Conservation (phyloP, 2,113 vertebrate species). For the Datnioides undecimradiatus region DNA sequence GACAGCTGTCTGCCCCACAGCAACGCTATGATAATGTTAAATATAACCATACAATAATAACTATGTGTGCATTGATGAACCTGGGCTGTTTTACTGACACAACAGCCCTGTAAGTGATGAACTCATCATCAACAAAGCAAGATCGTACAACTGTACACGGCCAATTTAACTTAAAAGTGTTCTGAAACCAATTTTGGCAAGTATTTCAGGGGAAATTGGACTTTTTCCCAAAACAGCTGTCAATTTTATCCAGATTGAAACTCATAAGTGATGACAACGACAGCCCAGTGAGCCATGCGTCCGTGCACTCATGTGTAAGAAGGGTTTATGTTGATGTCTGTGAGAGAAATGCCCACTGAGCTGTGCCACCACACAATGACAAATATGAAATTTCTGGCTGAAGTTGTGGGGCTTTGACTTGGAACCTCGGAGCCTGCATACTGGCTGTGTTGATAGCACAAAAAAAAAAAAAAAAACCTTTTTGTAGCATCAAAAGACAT, state of each 20-base stretch:
- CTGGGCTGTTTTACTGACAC: too few relatives aligned
- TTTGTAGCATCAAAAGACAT: neutral
- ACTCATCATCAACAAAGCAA: neutral
- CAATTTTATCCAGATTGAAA: slow-evolving; percentile 7
- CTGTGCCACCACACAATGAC: slow-evolving; percentile 22
- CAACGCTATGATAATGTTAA: too few relatives aligned
- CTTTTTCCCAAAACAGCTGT: neutral
- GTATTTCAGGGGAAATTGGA: neutral
- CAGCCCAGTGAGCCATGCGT: slow-evolving; percentile 2
- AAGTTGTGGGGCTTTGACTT: neutral
- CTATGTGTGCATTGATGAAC: too few relatives aligned
- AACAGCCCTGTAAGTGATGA: neutral
- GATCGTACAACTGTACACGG: neutral
- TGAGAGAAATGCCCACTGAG: slow-evolving; percentile 18
- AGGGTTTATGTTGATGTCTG: slow-evolving; percentile 26
- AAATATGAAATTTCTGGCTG: slow-evolving; percentile 18
- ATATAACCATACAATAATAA: too few relatives aligned
- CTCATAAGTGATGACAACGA: slow-evolving; percentile 9
- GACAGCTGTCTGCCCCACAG: too few relatives aligned
- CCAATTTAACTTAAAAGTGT: neutral
- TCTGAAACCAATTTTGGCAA: neutral
- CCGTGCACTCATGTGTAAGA: slow-evolving; percentile 11
- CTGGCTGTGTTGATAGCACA: neutral
- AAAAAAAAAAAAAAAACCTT: too few relatives aligned
- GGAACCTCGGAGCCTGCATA: neutral